A percentile compares a stretch with the other conserved stretches of the same genome.
Evolutionary conservation across 2,797 vertebrate genomes (phyloP).

Genomic region (Syndactyla subalaris): DNA sequence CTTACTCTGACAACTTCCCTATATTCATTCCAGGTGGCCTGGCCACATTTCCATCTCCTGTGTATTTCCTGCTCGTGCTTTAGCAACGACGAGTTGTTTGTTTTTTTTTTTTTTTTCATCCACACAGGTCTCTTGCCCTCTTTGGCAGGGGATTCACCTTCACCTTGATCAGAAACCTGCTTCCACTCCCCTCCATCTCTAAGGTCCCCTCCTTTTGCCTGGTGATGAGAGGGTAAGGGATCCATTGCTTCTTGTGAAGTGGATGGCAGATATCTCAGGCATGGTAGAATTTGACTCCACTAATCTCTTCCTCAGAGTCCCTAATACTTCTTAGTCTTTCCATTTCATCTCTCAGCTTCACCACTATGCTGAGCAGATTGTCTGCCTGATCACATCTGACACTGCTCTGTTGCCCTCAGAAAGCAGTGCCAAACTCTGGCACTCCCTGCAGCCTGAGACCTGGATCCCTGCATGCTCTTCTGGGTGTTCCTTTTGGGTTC

Average conservation of each 20-base stretch:
- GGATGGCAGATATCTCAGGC: fast-evolving
- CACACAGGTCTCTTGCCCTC: background rate
- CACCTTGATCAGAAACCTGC: background rate
- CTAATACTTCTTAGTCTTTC: background rate
- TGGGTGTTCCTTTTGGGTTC: background rate
- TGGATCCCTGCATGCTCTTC: background rate
- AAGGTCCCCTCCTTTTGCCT: background rate
- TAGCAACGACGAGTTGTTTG: background rate
- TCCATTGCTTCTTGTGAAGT: background rate
- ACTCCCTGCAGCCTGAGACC: background rate
- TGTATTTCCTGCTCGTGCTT: background rate
- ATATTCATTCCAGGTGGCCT: background rate
- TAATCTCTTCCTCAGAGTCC: background rate
- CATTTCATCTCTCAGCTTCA: background rate
- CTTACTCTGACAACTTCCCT: background rate
- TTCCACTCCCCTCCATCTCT: background rate
- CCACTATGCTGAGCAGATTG: background rate
- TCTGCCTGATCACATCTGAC: too few relatives aligned
- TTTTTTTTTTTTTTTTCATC: background rate
- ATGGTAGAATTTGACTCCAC: fast-evolving
- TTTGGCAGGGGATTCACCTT: background rate
- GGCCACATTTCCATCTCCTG: background rate
- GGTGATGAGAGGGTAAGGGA: too few relatives aligned
- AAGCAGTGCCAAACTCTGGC: background rate
- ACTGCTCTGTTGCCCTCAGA: background rate